Percentiles rank a stretch among this genome's conserved stretches.
Evolutionary conservation across 2,888 invertebrate genomes (phyloP).

Genomic region (Lepidonotus clava): DNA sequence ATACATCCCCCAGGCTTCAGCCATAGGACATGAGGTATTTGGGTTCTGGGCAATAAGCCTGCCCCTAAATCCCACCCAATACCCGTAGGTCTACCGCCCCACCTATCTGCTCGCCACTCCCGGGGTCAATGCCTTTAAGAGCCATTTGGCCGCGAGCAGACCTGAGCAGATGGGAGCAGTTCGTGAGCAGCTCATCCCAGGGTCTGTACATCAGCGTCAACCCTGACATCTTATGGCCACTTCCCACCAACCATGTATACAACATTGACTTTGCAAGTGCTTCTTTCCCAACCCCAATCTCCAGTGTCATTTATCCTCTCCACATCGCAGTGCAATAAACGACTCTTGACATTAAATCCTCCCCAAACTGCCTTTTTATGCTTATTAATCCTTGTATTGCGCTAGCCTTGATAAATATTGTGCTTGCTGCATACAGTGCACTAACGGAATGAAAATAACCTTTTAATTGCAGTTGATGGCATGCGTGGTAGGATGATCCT

Average conservation of each 20-base stretch:
- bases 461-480: too few relatives aligned
- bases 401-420: too few relatives aligned
- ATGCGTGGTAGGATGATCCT: too few relatives aligned
- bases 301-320: too few relatives aligned
- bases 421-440: too few relatives aligned
- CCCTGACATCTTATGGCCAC: not conserved
- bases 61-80: not conserved
- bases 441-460: too few relatives aligned
- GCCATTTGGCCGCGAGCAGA: not conserved
- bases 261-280: too few relatives aligned
- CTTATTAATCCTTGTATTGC: too few relatives aligned
- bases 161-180: not conserved
- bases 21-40: not conserved
- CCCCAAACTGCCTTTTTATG: not conserved
- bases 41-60: not conserved
- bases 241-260: not conserved
- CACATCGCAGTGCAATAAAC: too few relatives aligned
- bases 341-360: too few relatives aligned
- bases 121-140: not conserved
- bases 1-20: too few relatives aligned
- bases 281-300: too few relatives aligned
- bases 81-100: not conserved
- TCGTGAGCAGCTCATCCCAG: not conserved
- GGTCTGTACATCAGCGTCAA: constrained; percentile 3
- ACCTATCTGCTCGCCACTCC: not conserved